Evolutionary conservation across 2,888 invertebrate genomes (phyloP).

Genomic region (Apotomis turbidana): DNA sequence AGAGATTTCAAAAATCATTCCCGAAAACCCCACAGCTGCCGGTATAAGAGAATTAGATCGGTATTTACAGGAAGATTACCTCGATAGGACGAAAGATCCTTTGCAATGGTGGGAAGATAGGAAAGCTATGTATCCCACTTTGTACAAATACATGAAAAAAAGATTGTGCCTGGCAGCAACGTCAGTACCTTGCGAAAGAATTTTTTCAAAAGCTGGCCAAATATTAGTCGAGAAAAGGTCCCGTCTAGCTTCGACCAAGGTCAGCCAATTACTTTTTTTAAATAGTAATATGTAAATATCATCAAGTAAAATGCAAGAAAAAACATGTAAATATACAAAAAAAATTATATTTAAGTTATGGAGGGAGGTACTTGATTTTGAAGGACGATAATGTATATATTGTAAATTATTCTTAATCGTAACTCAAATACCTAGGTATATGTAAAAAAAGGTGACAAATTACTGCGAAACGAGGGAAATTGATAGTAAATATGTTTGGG

Average conservation of each 20-base stretch:
- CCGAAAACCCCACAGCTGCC: conserved; percentile 7
- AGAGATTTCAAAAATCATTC: background rate
- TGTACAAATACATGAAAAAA: conserved; percentile 8
- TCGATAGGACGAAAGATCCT: background rate
- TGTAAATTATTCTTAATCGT: no score
- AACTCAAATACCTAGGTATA: no score
- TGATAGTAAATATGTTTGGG: no score
- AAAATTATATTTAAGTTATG: no score
- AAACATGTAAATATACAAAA: no score
- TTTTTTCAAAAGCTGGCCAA: conserved; percentile 23
- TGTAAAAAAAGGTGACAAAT: no score
- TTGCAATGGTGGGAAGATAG: background rate
- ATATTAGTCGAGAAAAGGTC: background rate
- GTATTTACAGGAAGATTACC: conserved; percentile 7
- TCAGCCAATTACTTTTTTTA: background rate
- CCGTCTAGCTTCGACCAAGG: background rate
- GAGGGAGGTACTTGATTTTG: no score
- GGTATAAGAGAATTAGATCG: conserved; percentile 2
- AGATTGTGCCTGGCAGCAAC: conserved; percentile 14
- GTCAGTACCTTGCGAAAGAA: conserved; percentile 15
- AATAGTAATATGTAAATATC: no score
- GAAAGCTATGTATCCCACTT: background rate
- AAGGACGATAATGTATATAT: no score
- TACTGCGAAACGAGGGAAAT: no score
- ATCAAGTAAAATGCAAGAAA: no score